These are phyloP conservation scores for Lethenteron reissneri DNA, from an alignment of 2,113 vertebrate species.

Conservation along the genomic window DNA sequence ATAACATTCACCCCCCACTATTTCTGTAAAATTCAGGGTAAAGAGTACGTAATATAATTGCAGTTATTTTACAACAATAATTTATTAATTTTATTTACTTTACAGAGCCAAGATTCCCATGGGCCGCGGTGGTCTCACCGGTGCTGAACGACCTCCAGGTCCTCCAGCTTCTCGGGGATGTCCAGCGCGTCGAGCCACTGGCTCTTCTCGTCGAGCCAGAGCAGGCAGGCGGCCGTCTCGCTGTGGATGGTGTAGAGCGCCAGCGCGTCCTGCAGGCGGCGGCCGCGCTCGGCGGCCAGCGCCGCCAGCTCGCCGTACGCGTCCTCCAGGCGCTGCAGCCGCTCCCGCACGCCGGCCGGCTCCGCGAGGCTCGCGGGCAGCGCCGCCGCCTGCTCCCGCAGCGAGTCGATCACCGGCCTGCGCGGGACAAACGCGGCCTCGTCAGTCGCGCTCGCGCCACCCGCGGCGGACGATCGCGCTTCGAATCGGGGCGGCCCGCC, in stretches of 20 bases:
- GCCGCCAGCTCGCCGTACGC: conserved; percentile 41
- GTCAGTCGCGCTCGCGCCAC: too few species aligned
- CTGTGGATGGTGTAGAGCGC: conserved; percentile 63
- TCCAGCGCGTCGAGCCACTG: conserved; percentile 62
- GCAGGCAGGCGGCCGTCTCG: conserved; percentile 60
- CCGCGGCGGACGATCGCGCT: too few species aligned
- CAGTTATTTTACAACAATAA: too few species aligned
- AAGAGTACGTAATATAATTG: too few species aligned
- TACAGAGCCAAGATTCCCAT: too few species aligned
- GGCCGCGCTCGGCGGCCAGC: conserved; percentile 30
- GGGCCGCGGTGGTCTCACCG: conserved; percentile 22
- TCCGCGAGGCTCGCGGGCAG: conserved; percentile 23
- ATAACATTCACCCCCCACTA: too few species aligned
- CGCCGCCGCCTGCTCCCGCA: conserved; percentile 37
- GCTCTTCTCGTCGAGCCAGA: conserved; percentile 79
- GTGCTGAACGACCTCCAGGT: conserved; percentile 82
- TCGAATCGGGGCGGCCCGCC: conserved; percentile 10
- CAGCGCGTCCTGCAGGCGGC: conserved; percentile 49
- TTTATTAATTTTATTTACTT: too few species aligned
- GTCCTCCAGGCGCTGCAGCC: conserved; percentile 41
- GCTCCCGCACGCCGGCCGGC: conserved; percentile 25
- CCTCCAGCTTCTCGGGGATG: conserved; percentile 61
- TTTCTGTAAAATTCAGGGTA: too few species aligned
- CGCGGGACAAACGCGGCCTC: background rate
- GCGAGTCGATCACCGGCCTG: conserved; percentile 32